Conservation (phyloP, 2,113 vertebrate species). For the Hystrix cristata region DNA sequence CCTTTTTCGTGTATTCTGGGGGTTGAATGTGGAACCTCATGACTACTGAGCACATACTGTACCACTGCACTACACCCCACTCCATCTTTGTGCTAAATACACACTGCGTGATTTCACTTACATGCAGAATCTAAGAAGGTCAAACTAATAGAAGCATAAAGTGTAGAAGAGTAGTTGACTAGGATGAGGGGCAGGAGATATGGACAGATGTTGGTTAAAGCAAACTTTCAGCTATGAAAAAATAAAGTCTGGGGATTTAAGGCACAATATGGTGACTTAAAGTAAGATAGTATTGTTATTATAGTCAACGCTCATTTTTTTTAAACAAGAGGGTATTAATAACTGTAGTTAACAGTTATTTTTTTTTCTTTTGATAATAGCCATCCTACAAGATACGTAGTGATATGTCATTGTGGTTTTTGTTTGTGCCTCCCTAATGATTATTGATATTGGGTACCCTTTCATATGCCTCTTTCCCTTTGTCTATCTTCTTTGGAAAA, state of each 20-base stretch:
- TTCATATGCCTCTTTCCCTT: neutral
- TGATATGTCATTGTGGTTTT: neutral
- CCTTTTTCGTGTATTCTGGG: too few species aligned
- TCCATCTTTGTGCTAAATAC: neutral
- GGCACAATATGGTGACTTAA: neutral
- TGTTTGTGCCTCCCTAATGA: neutral
- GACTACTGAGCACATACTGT: too few species aligned
- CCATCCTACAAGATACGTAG: neutral
- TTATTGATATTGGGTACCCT: neutral
- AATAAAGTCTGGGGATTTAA: neutral
- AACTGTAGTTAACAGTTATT: neutral
- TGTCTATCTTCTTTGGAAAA: neutral
- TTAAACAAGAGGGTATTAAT: neutral
- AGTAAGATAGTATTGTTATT: neutral
- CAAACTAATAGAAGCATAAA: neutral
- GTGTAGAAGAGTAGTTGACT: neutral
- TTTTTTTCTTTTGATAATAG: neutral
- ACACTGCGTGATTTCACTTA: neutral
- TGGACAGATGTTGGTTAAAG: neutral
- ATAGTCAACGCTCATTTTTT: neutral
- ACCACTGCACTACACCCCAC: neutral
- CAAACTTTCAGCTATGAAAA: neutral
- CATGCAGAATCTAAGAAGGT: neutral
- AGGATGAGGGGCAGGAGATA: neutral
- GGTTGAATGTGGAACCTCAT: neutral